These are phyloP conservation scores for Ryuthela nishihirai DNA, from an alignment of 2,888 invertebrate genomes.

Conservation along the genomic window DNA sequence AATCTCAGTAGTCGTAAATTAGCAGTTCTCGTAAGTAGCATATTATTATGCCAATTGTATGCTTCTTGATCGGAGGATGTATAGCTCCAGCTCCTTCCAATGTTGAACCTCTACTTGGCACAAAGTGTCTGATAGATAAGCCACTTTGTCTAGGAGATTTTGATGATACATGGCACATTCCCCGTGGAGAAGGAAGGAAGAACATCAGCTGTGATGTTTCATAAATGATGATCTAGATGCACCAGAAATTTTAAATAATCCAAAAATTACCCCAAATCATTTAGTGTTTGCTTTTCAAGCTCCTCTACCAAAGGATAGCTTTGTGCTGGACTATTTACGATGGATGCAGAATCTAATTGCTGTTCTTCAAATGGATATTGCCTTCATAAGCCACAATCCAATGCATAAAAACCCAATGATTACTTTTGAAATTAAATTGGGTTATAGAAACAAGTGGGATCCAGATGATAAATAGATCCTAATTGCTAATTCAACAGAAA, in stretches of 20 bases:
- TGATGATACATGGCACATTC: slow-evolving; percentile 33
- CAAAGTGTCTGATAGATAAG: slow-evolving; percentile 72
- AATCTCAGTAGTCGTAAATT: no score
- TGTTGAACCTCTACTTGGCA: slow-evolving; percentile 71
- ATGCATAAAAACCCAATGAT: slow-evolving; percentile 49
- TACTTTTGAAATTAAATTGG: slow-evolving; percentile 76
- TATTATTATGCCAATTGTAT: no score
- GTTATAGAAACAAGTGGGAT: slow-evolving; percentile 78
- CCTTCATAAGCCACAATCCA: slow-evolving; percentile 54
- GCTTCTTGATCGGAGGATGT: no score
- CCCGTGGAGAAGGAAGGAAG: slow-evolving; percentile 21
- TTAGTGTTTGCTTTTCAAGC: slow-evolving; percentile 86
- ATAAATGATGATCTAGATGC: slow-evolving; percentile 52
- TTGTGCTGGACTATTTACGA: slow-evolving; percentile 78
- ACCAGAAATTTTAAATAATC: slow-evolving; percentile 55
- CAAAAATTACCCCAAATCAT: slow-evolving; percentile 6
- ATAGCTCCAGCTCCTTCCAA: slow-evolving; percentile 84
- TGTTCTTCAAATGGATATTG: slow-evolving; percentile 79
- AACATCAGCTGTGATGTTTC: slow-evolving; percentile 30
- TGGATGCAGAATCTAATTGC: slow-evolving; percentile 98
- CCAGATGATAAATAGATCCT: slow-evolving; percentile 75
- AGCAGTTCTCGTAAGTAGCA: no score
- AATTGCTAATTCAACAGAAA: slow-evolving; percentile 75
- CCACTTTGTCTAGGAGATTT: slow-evolving; percentile 10
- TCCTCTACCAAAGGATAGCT: slow-evolving; percentile 72